Base-by-base conservation (phyloP, 2,113 vertebrate species). In the Oreochromis tanganicae region DNA sequence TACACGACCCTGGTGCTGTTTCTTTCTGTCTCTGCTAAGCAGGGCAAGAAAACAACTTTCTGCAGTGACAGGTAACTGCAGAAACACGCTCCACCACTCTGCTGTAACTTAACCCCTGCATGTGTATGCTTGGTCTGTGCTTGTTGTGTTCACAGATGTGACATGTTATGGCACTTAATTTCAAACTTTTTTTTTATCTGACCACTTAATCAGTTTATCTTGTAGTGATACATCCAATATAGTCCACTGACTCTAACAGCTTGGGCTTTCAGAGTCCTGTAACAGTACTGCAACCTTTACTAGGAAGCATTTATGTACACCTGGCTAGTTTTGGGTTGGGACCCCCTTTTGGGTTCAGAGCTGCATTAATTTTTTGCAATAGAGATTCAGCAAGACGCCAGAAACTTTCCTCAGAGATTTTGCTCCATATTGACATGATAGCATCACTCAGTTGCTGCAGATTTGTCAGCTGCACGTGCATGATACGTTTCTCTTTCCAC, bases 401-500 rank as follows among this genome's bases (percentile, higher is more conserved):
- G 1, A 41, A 68, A 21, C 11, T 13, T 68, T 13, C 11, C 4
- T 68, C 36, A 21, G 4, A 68, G 63, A 68, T 1, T 68, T 68
- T 68, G 36, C 2, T 68, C 63, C 21, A 41, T 68, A 68, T 41
- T 1, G 7, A 68, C 63, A 68, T 3, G 36, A 68, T n/a, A 41
- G 63, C 1, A 41, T 68, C 36, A 41, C 11, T 0, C 36, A 41
- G 36, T 14, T 68, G 63, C 36, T 68, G 63, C n/a, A 14, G 63
- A 68, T 68, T 68, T 68, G 34, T 68, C 63, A 68, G 63, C 36
- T 68, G 63, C 36, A 41, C n/a, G 7, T 68, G 19, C 63, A 24
- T 1, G 0, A 0, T 66, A 41, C 0, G 4, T 68, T 68, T 68
- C 2, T 4, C 63, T 21, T 41, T 41, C 12, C 63, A 41, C 36